phyloP scores from a whole-genome alignment of 2,888 invertebrate species.

The Chrysolina haemoptera region DNA sequence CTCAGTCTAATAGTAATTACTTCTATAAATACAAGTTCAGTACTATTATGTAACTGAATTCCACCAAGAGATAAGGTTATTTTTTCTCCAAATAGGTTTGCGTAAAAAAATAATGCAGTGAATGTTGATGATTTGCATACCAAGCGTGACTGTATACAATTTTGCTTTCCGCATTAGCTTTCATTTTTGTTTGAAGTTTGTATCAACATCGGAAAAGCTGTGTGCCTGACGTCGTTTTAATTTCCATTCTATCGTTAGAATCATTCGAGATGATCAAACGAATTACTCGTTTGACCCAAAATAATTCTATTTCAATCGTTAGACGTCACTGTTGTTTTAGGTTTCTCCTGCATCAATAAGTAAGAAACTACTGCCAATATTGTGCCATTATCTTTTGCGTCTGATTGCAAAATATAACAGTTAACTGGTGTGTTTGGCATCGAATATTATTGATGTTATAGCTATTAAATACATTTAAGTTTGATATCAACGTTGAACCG shows the following conservation, averaged over 20 bases:
- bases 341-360: not conserved
- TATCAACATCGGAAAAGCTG: not conserved
- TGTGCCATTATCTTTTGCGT: not conserved
- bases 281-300: not conserved
- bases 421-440: too few relatives aligned
- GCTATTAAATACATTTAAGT: too few relatives aligned
- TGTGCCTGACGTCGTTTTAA: not conserved
- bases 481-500: too few relatives aligned
- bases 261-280: not conserved
- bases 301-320: not conserved
- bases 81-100: not conserved
- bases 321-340: not conserved
- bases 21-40: not conserved
- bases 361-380: not conserved
- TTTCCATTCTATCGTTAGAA: not conserved
- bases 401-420: too few relatives aligned
- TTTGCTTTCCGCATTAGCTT: not conserved
- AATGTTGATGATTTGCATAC: not conserved
- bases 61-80: not conserved
- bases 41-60: conserved; percentile 1
- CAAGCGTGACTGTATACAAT: not conserved
- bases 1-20: not conserved
- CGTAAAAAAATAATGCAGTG: not conserved
- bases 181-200: not conserved
- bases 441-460: too few relatives aligned